Conservation (phyloP, 2,888 invertebrate species). For the Philopedon plagiatum region DNA sequence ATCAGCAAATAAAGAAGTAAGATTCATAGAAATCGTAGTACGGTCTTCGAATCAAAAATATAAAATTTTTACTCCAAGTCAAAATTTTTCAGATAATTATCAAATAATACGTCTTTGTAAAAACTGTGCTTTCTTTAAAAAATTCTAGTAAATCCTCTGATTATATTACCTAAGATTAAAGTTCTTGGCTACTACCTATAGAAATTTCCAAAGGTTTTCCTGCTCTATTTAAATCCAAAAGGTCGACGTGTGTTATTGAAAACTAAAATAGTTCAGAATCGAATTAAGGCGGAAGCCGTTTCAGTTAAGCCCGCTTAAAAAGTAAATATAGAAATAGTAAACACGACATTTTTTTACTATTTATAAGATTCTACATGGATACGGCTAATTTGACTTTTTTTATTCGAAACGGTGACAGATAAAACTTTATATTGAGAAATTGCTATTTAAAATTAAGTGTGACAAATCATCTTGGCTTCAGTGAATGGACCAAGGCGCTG, state of each 20-base stretch:
- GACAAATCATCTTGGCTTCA: slow-evolving; percentile 13
- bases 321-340: slow-evolving; percentile 49
- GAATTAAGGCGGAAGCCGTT: slow-evolving; percentile 43
- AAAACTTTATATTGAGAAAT: slow-evolving; percentile 14
- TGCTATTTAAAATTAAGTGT: slow-evolving; percentile 6
- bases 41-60: too few relatives aligned
- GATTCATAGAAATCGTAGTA: too few relatives aligned
- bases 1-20: too few relatives aligned
- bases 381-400: slow-evolving; percentile 31
- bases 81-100: too few relatives aligned
- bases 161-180: not conserved
- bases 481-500: slow-evolving; percentile 6
- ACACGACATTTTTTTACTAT: slow-evolving; percentile 44
- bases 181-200: not conserved
- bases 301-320: slow-evolving; percentile 38
- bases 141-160: not conserved
- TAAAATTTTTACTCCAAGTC: too few relatives aligned
- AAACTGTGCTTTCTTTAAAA: too few relatives aligned
- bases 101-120: too few relatives aligned
- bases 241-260: slow-evolving; percentile 40
- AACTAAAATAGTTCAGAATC: slow-evolving; percentile 46
- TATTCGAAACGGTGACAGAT: slow-evolving; percentile 10
- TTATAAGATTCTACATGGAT: slow-evolving; percentile 33
- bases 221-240: slow-evolving; percentile 24
- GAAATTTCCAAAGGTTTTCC: slow-evolving; percentile 9